These are phyloP conservation scores for Falcaria lacertinaria DNA, from an alignment of 2,888 invertebrate species.

Conservation along the genomic window DNA sequence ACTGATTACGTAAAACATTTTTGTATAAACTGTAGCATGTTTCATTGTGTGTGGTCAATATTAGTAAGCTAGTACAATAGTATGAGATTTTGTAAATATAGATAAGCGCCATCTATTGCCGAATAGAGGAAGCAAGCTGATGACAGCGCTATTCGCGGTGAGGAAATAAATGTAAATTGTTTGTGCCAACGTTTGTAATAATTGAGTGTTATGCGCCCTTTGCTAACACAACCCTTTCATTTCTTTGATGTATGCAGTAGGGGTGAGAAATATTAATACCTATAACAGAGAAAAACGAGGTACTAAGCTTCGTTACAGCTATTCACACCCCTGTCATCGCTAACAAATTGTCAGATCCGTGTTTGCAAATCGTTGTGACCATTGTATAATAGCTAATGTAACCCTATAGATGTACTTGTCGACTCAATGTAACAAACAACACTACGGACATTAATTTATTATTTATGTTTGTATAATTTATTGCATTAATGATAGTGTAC, in stretches of 20 bases:
- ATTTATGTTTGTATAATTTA: conserved; percentile 66
- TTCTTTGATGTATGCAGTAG: conserved; percentile 74
- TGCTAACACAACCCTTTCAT: conserved; percentile 68
- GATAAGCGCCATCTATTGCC: conserved; percentile 69
- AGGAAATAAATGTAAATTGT: conserved; percentile 65
- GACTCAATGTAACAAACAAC: conserved; percentile 17
- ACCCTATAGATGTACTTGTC: conserved; percentile 59
- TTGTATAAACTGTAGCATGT: conserved; percentile 27
- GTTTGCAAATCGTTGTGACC: conserved; percentile 54
- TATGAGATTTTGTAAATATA: conserved; percentile 50
- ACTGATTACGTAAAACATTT: conserved; percentile 22
- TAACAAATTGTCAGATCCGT: conserved; percentile 64
- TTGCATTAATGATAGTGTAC: conserved; percentile 36
- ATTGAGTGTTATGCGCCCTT: conserved; percentile 70
- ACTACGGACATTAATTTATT: conserved; percentile 19
- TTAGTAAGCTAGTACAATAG: conserved; percentile 44
- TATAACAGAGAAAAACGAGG: conserved; percentile 61
- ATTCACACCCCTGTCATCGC: conserved; percentile 53
- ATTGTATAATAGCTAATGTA: conserved; percentile 48
- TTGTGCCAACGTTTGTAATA: conserved; percentile 76
- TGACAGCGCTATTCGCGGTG: conserved; percentile 24
- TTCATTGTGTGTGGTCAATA: conserved; percentile 51
- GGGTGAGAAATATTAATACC: conserved; percentile 76
- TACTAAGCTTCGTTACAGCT: conserved; percentile 70
- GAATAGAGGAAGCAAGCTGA: conserved; percentile 50